A percentile compares a stretch with the other conserved stretches of the same genome.
These are phyloP conservation scores for Nannospalax galili DNA, from an alignment of 2,113 vertebrate genomes.

Conservation along the genomic window DNA sequence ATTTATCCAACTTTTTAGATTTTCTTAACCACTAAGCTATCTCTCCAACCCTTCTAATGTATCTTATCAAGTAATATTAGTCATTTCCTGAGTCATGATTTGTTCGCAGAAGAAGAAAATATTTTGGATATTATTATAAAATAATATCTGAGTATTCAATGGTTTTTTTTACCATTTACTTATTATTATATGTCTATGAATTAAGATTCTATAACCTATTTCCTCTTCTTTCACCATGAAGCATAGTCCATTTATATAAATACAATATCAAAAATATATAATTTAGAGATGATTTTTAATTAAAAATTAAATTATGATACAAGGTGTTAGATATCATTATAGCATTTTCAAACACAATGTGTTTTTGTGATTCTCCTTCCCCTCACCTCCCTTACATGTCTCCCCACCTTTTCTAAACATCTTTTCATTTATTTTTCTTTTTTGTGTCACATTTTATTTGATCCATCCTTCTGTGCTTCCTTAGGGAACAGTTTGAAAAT, in stretches of 20 bases:
- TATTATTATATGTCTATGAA: background rate
- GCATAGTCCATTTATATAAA: background rate
- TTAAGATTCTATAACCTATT: background rate
- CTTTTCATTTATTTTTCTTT: background rate
- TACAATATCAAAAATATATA: background rate
- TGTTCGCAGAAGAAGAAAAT: background rate
- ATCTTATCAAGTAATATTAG: too few species aligned
- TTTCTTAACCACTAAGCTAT: too few species aligned
- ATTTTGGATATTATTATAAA: background rate
- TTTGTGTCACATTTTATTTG: background rate
- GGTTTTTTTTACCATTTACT: too few species aligned
- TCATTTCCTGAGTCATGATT: background rate
- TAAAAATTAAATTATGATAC: too few species aligned
- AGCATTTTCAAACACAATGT: background rate
- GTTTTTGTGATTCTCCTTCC: background rate
- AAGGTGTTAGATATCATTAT: background rate
- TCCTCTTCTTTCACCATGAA: background rate
- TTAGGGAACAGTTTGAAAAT: background rate
- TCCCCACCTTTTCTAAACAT: background rate
- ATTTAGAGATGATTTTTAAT: too few species aligned
- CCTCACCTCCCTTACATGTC: too few species aligned
- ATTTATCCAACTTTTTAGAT: too few species aligned
- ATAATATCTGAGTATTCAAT: background rate
- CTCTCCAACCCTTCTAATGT: too few species aligned
- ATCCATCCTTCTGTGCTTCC: background rate